phyloP scores from a whole-genome alignment of 2,888 invertebrate genomes.

The Fragum whitleyi region DNA sequence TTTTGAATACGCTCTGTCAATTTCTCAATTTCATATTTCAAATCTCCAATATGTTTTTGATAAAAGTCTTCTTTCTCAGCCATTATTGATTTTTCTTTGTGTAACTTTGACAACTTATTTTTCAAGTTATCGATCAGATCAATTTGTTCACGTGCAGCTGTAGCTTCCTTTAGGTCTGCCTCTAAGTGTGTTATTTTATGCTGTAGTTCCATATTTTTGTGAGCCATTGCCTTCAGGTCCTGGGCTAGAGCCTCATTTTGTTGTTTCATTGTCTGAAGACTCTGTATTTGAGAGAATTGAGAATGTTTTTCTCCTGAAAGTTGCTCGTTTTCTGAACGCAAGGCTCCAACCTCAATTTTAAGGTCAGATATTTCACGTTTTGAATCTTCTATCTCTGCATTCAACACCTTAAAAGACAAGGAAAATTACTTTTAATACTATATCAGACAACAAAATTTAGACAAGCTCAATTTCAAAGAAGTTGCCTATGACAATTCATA shows the following conservation, averaged over 20 bases:
- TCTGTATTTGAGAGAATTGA: constrained; percentile 69
- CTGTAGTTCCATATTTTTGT: constrained; percentile 77
- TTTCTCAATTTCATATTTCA: constrained; percentile 69
- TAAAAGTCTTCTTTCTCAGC: constrained; percentile 71
- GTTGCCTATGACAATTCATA: too few species aligned
- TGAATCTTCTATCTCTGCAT: constrained; percentile 65
- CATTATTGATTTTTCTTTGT: constrained; percentile 70
- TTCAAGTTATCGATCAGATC: constrained; percentile 73
- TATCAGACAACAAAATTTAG: neutral
- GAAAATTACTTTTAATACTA: neutral
- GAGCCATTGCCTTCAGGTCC: constrained; percentile 72
- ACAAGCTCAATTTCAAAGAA: too few species aligned
- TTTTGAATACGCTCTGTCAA: constrained; percentile 65
- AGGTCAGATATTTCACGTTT: constrained; percentile 64
- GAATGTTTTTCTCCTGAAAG: constrained; percentile 59
- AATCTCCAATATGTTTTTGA: constrained; percentile 66
- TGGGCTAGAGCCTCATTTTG: constrained; percentile 71
- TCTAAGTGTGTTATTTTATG: constrained; percentile 71
- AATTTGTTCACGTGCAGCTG: constrained; percentile 67
- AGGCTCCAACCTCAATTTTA: constrained; percentile 63
- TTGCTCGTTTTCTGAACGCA: constrained; percentile 66
- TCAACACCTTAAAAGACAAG: constrained; percentile 51
- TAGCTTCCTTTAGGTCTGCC: constrained; percentile 69
- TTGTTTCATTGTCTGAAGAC: constrained; percentile 60
- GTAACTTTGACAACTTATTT: constrained; percentile 69